A percentile compares a stretch with the other conserved stretches of the same genome.
Conservation (phyloP, 2,113 vertebrate species). For the Lycocorax pyrrhopterus region DNA sequence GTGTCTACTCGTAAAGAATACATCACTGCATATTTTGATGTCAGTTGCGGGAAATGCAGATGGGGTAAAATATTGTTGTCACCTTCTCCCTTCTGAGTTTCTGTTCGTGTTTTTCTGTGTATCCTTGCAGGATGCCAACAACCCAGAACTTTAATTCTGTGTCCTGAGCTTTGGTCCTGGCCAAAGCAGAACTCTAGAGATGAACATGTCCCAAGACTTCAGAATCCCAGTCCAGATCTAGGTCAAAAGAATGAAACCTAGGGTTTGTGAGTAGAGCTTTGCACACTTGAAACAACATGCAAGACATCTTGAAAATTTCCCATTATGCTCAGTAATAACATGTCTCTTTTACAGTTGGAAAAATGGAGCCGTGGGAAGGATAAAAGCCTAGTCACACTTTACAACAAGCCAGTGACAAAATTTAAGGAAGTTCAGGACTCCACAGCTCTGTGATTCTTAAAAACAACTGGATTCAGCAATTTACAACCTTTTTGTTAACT, state of each 20-base stretch:
- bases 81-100: neutral
- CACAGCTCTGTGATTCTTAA: neutral
- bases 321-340: neutral
- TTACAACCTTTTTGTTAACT: neutral
- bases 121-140: neutral
- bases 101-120: neutral
- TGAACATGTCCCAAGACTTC: neutral
- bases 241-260: neutral
- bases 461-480: neutral
- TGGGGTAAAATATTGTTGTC: slow-evolving; percentile 26
- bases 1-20: slow-evolving; percentile 17
- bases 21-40: slow-evolving; percentile 30
- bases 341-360: neutral
- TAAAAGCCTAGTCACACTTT: neutral
- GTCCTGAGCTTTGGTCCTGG: neutral
- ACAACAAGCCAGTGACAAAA: neutral
- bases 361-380: neutral
- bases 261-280: neutral
- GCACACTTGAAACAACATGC: neutral
- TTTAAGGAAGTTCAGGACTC: neutral
- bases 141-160: neutral
- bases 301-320: neutral
- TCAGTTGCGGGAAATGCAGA: slow-evolving; percentile 21
- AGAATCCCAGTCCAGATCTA: neutral
- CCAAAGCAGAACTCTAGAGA: neutral